Base-by-base conservation (phyloP, 2,888 invertebrate genomes). In the Rotaria magnacalcarata region DNA sequence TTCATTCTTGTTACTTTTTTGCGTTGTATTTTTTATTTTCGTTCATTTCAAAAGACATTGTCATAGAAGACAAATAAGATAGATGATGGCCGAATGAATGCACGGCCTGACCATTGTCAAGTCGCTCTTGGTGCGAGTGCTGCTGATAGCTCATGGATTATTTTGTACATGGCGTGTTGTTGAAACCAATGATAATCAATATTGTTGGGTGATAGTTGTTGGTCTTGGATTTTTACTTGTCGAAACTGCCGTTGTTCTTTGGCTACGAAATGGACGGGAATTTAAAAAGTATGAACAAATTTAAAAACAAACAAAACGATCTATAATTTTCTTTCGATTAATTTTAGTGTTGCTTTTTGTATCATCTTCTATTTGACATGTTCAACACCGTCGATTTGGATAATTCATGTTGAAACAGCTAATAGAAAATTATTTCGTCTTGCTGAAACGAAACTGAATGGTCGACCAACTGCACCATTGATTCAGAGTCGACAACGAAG, bases 161-260 rank as follows among this genome's bases (percentile, higher is more conserved):
- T n/a, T 86, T 19, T 86, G 84, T 47, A 54, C 84, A 41, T 86
- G 86, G 86, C 74, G 86, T 60, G 86, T 86, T 27, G 84, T 84
- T 11, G 84, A 75, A 60, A 74, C 74, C 14, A 84, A 74, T 21
- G 85, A 86, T 34, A 86, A 86, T 50, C 84, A 86, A 84, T 85
- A 85, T 34, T 86, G 84, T 34, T 86, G 86, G 86, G 52, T 86
- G n/a, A 74, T 86, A 74, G 52, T 86, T 56, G 67, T 86, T 41
- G 80, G 84, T 34, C 67, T 86, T n/a, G 86, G 86, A 14, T 86
- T 86, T 74, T 52, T 85, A 19, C 52, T 86, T 1, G 67, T 86
- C 11, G 86, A 86, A 58, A 86, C 86, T 19, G 86, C 41, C 7
- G 24, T 86, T 85, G 47, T 86, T 41, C 41, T 86, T 47, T 86